Evolutionary conservation across 2,888 invertebrate species (phyloP).

Genomic region (Caenorhabditis wallacei): DNA sequence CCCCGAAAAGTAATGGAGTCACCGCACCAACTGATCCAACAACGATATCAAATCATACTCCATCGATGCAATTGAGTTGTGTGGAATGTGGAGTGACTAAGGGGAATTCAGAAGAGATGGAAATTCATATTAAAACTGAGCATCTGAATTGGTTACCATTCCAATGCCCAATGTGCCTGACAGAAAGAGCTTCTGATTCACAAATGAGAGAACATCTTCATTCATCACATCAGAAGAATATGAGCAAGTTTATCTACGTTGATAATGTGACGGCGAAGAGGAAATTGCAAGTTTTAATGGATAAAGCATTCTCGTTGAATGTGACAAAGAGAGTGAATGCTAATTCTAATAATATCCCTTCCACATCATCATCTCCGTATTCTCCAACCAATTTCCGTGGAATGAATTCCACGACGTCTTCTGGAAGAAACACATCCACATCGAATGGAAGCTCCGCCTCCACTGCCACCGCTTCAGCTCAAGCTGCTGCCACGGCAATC

Average conservation of each 20-base stretch:
- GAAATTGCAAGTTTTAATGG: conserved; percentile 79
- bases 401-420: conserved; percentile 39
- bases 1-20: conserved; percentile 2
- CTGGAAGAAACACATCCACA: conserved; percentile 59
- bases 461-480: conserved; percentile 20
- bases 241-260: conserved; percentile 80
- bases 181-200: conserved; percentile 79
- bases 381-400: conserved; percentile 44
- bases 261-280: conserved; percentile 81
- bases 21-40: conserved; percentile 33
- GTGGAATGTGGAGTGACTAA: conserved; percentile 80
- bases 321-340: conserved; percentile 51
- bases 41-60: conserved; percentile 71
- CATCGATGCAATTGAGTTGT: conserved; percentile 77
- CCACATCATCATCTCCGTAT: conserved; percentile 38
- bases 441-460: conserved; percentile 32
- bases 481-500: conserved; percentile 58
- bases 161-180: conserved; percentile 79
- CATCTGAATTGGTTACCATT: conserved; percentile 83
- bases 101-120: conserved; percentile 79
- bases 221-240: conserved; percentile 79
- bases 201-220: conserved; percentile 83
- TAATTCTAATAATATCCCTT: not conserved
- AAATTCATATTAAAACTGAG: conserved; percentile 79
- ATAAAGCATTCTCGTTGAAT: conserved; percentile 68